Conservation (phyloP, 2,888 invertebrate genomes). For the Phania funesta region DNA sequence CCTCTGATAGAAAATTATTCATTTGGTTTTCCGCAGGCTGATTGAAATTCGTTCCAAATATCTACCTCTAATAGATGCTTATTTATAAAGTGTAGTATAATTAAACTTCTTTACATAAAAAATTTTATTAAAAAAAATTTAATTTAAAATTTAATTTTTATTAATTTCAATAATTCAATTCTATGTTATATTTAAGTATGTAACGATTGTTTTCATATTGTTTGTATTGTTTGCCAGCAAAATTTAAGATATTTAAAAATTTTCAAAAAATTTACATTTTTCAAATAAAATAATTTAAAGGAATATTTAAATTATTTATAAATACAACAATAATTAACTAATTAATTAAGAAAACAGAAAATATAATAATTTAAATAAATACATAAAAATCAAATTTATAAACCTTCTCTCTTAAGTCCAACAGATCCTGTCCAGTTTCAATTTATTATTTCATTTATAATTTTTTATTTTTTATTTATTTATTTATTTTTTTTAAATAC, state of each 20-base stretch:
- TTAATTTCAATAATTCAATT: slow-evolving; percentile 37
- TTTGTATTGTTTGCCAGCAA: slow-evolving; percentile 23
- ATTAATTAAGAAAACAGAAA: neutral
- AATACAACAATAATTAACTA: slow-evolving; percentile 8
- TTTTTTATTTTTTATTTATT: too few relatives aligned
- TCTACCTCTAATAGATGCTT: too few relatives aligned
- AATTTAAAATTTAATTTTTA: too few relatives aligned
- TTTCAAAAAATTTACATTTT: neutral
- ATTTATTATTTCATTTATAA: neutral
- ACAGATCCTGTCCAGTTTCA: neutral
- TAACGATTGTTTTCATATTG: neutral
- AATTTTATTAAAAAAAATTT: too few relatives aligned
- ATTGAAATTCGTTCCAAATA: too few relatives aligned
- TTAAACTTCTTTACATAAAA: too few relatives aligned
- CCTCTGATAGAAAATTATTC: too few relatives aligned
- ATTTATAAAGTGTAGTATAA: too few relatives aligned
- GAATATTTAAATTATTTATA: too few relatives aligned
- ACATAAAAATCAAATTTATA: neutral
- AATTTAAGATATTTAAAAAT: slow-evolving; percentile 12
- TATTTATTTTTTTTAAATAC: too few relatives aligned
- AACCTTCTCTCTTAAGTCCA: slow-evolving; percentile 27
- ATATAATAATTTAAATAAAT: neutral
- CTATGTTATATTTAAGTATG: slow-evolving; percentile 16
- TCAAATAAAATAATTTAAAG: too few relatives aligned
- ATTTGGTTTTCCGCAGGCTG: too few relatives aligned